A percentile compares a stretch with the other conserved stretches of the same genome.
Evolutionary conservation across 2,888 invertebrate genomes (phyloP).

Genomic region (Aphrophora alni): DNA sequence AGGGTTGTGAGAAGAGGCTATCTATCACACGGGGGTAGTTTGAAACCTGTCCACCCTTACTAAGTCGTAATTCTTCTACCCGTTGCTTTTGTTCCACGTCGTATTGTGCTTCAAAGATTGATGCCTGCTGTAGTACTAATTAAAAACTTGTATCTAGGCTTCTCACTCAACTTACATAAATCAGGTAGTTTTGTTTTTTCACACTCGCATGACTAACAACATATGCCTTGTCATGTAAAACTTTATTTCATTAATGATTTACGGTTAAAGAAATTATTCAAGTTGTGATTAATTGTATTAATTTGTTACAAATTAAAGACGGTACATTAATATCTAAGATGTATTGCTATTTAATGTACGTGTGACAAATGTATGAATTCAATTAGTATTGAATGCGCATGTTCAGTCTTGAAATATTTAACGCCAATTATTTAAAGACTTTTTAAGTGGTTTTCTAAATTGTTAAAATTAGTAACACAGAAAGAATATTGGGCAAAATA

Average conservation of each 20-base stretch:
- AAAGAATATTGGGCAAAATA: no score
- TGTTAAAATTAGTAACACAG: no score
- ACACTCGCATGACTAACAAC: not conserved
- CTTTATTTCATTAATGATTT: not conserved
- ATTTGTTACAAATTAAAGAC: not conserved
- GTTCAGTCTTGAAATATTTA: no score
- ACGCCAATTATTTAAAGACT: no score
- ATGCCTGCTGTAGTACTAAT: not conserved
- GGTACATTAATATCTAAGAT: not conserved
- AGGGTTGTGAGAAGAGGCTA: conserved; percentile 29
- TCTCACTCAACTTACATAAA: not conserved
- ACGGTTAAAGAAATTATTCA: not conserved
- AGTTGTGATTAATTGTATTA: not conserved
- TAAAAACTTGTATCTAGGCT: not conserved
- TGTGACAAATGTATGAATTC: not conserved
- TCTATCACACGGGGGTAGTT: conserved; percentile 29
- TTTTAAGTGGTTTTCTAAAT: no score
- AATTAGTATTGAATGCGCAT: no score
- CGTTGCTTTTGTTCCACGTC: not conserved
- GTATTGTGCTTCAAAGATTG: not conserved
- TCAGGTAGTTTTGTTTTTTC: not conserved
- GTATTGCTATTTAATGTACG: not conserved
- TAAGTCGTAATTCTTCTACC: conserved; percentile 23
- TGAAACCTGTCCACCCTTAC: conserved; percentile 32
- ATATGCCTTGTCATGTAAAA: not conserved